Evolutionary conservation across 2,113 vertebrate genomes (phyloP).

Genomic region (Carassius auratus): DNA sequence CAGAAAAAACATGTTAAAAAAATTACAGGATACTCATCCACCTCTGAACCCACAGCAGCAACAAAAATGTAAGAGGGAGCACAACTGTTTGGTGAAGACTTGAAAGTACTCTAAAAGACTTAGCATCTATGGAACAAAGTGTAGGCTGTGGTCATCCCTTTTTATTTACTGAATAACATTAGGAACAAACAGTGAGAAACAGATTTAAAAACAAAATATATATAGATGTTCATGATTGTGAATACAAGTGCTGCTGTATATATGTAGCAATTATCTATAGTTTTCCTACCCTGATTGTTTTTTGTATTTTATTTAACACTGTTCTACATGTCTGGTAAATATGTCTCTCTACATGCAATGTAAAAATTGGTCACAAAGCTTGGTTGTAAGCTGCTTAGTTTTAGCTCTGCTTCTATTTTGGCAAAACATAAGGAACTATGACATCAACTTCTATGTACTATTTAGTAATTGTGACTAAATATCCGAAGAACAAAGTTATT

Average conservation of each 20-base stretch:
- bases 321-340: background rate
- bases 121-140: background rate
- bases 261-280: conserved; percentile 8
- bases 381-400: background rate
- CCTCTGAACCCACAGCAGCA: background rate
- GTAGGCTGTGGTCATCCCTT: background rate
- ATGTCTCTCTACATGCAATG: background rate
- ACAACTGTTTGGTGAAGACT: background rate
- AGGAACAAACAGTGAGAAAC: background rate
- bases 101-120: background rate
- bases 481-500: background rate
- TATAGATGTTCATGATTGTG: background rate
- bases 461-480: conserved; percentile 5
- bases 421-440: background rate
- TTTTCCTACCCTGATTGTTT: conserved; percentile 19
- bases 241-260: conserved; percentile 16
- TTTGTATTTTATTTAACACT: background rate
- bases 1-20: conserved; percentile 6
- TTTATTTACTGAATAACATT: background rate
- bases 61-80: background rate
- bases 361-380: background rate
- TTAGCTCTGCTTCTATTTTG: conserved; percentile 16
- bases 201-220: background rate
- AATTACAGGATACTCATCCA: background rate
- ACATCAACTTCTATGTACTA: background rate